Percentiles rank a stretch among this genome's conserved stretches.
phyloP scores from a whole-genome alignment of 1,140 invertebrate species.

The Stratiolaelaps scimitus region DNA sequence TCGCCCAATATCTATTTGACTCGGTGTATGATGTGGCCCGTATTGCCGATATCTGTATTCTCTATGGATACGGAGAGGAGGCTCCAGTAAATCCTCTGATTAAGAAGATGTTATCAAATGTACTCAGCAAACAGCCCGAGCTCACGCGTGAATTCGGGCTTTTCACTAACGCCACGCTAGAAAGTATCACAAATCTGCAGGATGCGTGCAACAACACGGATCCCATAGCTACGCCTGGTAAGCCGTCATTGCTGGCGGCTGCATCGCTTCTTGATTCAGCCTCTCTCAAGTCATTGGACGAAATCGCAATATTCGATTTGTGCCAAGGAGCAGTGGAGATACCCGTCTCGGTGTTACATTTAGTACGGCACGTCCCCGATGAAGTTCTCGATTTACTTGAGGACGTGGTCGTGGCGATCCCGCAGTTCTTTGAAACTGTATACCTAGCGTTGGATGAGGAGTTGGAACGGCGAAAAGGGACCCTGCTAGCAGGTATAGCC shows the following conservation, averaged over 20 bases:
- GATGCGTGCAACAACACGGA: not conserved
- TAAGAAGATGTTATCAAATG: not conserved
- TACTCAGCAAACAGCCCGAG: not conserved
- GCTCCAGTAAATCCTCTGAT: not conserved
- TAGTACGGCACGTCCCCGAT: not conserved
- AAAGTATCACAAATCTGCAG: not conserved
- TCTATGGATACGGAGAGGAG: not conserved
- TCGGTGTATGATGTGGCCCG: not conserved
- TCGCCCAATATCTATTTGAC: slow-evolving; percentile 4
- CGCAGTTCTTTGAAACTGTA: slow-evolving; percentile 11
- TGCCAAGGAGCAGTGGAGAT: not conserved
- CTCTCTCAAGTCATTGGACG: not conserved
- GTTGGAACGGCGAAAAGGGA: not conserved
- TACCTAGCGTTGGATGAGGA: not conserved
- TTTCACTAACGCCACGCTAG: not conserved
- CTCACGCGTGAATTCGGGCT: not conserved
- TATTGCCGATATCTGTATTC: not conserved
- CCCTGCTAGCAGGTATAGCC: not conserved
- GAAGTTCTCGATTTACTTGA: not conserved
- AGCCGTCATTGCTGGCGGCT: not conserved
- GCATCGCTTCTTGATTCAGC: not conserved
- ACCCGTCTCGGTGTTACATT: not conserved
- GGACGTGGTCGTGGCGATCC: not conserved
- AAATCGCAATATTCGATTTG: not conserved
- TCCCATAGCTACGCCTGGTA: not conserved